Conservation (phyloP, 1,140 invertebrate genomes). For the Leptinotarsa texana region DNA sequence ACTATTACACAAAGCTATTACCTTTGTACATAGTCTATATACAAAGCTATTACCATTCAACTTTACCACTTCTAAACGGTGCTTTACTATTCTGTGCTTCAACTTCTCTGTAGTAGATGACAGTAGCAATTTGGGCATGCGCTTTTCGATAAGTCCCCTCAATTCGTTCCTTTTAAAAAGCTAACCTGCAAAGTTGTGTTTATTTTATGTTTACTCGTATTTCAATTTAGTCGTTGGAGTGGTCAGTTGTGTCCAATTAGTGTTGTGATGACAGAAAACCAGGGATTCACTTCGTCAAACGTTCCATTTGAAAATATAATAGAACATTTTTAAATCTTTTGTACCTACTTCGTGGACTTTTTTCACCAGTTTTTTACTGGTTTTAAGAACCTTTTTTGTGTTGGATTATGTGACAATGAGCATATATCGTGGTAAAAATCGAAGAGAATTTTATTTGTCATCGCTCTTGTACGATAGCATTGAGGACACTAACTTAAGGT, state of each 20-base stretch:
- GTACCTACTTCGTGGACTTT: background rate
- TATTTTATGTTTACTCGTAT: conserved; percentile 15
- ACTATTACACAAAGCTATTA: no score
- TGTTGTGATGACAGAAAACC: no score
- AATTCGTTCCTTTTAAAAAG: conserved; percentile 15
- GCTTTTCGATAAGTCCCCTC: background rate
- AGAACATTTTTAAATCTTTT: no score
- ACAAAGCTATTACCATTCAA: background rate
- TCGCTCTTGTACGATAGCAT: conserved; percentile 53
- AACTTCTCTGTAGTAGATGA: background rate
- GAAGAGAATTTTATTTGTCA: conserved; percentile 50
- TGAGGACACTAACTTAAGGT: conserved; percentile 50
- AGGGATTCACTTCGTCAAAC: no score
- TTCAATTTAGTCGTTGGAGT: background rate
- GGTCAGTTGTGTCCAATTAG: background rate
- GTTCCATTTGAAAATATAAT: no score
- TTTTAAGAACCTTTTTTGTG: background rate
- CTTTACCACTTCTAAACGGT: background rate
- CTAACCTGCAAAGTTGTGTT: conserved; percentile 33
- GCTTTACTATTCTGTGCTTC: no score
- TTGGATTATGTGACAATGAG: conserved; percentile 43
- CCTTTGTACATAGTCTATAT: no score
- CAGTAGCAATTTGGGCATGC: background rate
- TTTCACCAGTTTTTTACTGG: background rate
- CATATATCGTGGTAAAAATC: conserved; percentile 39